Conservation (phyloP, 1,140 invertebrate species). For the Araneus ventricosus region DNA sequence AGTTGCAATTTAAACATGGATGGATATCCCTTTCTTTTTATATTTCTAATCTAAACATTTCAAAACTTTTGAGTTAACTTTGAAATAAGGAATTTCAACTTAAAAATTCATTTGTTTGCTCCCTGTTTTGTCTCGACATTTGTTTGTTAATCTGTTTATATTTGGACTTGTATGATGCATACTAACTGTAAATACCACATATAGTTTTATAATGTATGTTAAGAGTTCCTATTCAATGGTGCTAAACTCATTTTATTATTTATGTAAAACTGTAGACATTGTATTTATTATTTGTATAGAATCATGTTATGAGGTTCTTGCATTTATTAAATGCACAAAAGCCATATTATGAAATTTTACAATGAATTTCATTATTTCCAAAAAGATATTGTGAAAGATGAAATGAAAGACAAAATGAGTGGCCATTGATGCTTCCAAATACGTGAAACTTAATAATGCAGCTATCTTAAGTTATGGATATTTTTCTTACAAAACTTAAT, state of each 20-base stretch:
- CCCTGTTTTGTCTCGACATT: not conserved
- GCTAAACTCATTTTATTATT: conserved; percentile 6
- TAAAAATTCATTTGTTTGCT: not conserved
- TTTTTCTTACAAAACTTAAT: no score
- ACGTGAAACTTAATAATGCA: not conserved
- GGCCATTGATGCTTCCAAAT: not conserved
- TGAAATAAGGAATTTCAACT: not conserved
- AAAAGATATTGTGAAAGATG: not conserved
- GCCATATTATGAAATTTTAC: not conserved
- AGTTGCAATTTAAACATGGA: not conserved
- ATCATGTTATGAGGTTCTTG: not conserved
- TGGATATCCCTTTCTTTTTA: not conserved
- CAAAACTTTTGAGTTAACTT: no score
- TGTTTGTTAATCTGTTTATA: not conserved
- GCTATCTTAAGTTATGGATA: not conserved
- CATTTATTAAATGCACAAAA: not conserved
- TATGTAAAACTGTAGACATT: conserved; percentile 24
- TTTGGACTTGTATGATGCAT: not conserved
- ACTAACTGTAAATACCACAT: not conserved
- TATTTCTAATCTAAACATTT: not conserved
- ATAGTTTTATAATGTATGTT: not conserved
- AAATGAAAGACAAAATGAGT: no score
- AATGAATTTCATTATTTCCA: not conserved
- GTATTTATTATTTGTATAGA: conserved; percentile 15
- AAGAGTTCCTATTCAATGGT: conserved; percentile 11